Conservation (phyloP, 2,888 invertebrate genomes). For the Marronus borbonicus region DNA sequence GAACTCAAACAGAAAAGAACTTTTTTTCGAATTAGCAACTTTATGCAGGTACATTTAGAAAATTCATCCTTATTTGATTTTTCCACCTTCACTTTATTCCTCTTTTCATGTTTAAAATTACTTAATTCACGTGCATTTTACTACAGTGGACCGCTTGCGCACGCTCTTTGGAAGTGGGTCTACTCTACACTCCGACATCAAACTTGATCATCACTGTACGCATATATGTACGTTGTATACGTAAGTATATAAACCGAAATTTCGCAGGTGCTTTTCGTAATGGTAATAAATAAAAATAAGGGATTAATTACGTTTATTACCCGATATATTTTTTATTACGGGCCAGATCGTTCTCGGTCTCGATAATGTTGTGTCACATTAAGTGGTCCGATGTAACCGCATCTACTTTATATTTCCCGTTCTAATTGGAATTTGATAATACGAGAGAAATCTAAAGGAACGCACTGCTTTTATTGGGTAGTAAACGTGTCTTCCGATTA, state of each 20-base stretch:
- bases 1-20: too few relatives aligned
- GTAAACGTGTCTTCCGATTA: conserved; percentile 23
- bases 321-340: conserved; percentile 41
- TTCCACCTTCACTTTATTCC: too few relatives aligned
- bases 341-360: conserved; percentile 17
- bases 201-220: not conserved
- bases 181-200: too few relatives aligned
- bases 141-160: too few relatives aligned
- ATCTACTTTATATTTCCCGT: conserved; percentile 23
- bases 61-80: too few relatives aligned
- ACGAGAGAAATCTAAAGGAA: conserved; percentile 32
- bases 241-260: conserved; percentile 43
- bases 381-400: conserved; percentile 17
- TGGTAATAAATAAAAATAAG: conserved; percentile 45
- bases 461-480: conserved; percentile 15
- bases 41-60: too few relatives aligned
- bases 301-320: conserved; percentile 42
- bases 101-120: too few relatives aligned
- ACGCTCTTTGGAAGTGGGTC: too few relatives aligned
- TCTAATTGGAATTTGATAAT: conserved; percentile 46
- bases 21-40: too few relatives aligned
- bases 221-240: not conserved
- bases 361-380: conserved; percentile 35
- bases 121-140: too few relatives aligned
- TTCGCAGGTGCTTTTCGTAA: conserved; percentile 49